A percentile compares a stretch with the other conserved stretches of the same genome.
Conservation (phyloP, 2,113 vertebrate genomes). For the pig (Sus scrofa) region T2T-Sscrofa CM000812.6:29452001-29452500, state of each 20-base stretch:
- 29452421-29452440: slow-evolving; percentile 24
- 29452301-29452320: neutral
- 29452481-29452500: slow-evolving; percentile 20
- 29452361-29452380: neutral
- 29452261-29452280: neutral
- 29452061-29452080: too few relatives aligned
- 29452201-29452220: neutral
- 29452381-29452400: slow-evolving; percentile 50
- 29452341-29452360: neutral
- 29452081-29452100: too few relatives aligned
- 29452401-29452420: slow-evolving; percentile 34
- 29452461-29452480: slow-evolving; percentile 53
- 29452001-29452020: too few relatives aligned
- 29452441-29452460: slow-evolving; percentile 59
- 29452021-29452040: too few relatives aligned
- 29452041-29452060: too few relatives aligned
- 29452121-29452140: too few relatives aligned
- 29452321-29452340: neutral
- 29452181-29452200: slow-evolving; percentile 9
- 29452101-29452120: too few relatives aligned
- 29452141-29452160: too few relatives aligned
- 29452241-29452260: slow-evolving; percentile 12
- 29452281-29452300: slow-evolving; percentile 31
- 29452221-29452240: neutral
- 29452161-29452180: neutral